Evolutionary conservation across 2,797 vertebrate species (phyloP).

Genomic region (Rhabdophis nuchalis): DNA sequence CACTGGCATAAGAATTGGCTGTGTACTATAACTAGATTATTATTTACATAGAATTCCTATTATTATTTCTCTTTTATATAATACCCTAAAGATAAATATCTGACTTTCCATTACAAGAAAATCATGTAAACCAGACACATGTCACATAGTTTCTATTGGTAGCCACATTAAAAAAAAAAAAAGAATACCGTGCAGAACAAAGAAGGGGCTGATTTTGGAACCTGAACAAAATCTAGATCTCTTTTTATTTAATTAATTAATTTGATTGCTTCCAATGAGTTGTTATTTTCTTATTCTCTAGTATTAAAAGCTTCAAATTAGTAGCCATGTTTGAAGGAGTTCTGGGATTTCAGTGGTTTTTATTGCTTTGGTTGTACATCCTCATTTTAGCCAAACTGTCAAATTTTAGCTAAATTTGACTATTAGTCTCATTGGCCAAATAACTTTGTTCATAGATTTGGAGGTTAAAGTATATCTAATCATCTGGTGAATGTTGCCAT

Average conservation of each 20-base stretch:
- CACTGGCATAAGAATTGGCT: neutral
- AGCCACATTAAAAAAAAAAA: neutral
- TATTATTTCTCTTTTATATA: neutral
- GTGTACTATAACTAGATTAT: neutral
- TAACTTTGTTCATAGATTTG: neutral
- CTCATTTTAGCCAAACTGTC: neutral
- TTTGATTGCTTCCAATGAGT: neutral
- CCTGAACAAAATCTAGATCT: neutral
- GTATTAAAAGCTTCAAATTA: neutral
- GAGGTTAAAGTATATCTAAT: neutral
- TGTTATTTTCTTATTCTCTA: neutral
- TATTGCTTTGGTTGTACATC: neutral
- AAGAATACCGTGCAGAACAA: neutral
- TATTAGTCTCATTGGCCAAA: neutral
- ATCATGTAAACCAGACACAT: neutral
- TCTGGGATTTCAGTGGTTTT: neutral
- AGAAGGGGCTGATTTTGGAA: neutral
- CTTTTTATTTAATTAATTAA: neutral
- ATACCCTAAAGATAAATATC: neutral
- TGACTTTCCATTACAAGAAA: neutral
- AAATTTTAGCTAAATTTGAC: neutral
- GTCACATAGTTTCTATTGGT: neutral
- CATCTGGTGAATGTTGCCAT: neutral
- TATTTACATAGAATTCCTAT: neutral
- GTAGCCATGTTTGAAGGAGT: neutral